Conservation (phyloP, 2,888 invertebrate genomes). For the Agelastica alni region DNA sequence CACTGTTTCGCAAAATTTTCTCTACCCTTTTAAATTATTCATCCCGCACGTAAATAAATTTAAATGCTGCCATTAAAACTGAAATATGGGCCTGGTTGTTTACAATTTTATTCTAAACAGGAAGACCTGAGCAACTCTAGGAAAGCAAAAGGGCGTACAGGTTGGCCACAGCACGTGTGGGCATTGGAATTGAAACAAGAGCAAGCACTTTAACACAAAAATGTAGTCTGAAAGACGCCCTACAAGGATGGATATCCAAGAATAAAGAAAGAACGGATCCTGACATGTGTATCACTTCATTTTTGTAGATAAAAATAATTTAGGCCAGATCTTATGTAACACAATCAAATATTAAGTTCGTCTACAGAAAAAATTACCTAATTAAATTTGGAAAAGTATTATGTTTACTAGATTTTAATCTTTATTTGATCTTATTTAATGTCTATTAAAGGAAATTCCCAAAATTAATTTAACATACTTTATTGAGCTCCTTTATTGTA, state of each 20-base stretch:
- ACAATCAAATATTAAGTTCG: no score
- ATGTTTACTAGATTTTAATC: no score
- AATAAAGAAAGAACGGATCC: conserved; percentile 10
- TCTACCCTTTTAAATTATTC: not conserved
- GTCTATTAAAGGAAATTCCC: no score
- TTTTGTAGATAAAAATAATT: not conserved
- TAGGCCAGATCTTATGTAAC: not conserved
- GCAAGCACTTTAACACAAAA: conserved; percentile 54
- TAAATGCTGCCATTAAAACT: conserved; percentile 21
- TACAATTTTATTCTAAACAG: conserved; percentile 48
- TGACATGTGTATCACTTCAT: conserved; percentile 7
- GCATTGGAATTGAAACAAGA: conserved; percentile 81
- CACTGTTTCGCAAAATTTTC: not conserved
- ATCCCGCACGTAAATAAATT: not conserved
- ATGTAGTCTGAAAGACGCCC: conserved; percentile 23
- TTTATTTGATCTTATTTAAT: no score
- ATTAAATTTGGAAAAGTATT: no score
- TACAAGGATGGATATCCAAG: conserved; percentile 12
- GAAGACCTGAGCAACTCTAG: conserved; percentile 51
- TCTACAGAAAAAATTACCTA: no score
- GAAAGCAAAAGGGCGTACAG: conserved; percentile 84
- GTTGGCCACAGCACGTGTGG: conserved; percentile 98
- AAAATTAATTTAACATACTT: no score
- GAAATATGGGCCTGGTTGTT: conserved; percentile 35
- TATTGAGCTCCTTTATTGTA: no score